Conservation (phyloP, 2,797 vertebrate species). For the Carduelis carduelis region DNA sequence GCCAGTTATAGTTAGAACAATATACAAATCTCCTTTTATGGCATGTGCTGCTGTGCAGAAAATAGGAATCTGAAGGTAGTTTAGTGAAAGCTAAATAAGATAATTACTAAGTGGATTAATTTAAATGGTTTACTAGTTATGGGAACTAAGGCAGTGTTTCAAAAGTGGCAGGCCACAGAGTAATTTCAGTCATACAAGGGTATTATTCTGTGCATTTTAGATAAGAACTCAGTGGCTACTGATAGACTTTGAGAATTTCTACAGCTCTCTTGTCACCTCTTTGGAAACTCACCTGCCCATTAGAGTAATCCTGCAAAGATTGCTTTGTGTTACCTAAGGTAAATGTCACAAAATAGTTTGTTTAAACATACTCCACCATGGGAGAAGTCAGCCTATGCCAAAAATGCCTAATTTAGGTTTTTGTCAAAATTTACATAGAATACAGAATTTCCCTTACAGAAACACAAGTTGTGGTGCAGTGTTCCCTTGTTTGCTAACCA, state of each 20-base stretch:
- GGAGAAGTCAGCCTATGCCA: background rate
- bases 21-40: background rate
- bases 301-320: background rate
- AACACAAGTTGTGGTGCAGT: background rate
- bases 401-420: background rate
- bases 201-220: background rate
- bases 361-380: background rate
- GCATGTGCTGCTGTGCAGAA: background rate
- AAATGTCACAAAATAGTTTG: background rate
- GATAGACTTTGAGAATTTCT: background rate
- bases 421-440: background rate
- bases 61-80: background rate
- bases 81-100: background rate
- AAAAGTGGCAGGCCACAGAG: background rate
- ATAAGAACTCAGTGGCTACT: background rate
- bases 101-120: background rate
- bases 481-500: background rate
- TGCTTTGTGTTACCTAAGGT: background rate
- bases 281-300: background rate
- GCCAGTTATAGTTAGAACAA: background rate
- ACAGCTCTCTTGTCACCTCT: background rate
- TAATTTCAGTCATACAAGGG: background rate
- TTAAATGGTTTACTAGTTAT: background rate
- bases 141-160: background rate
- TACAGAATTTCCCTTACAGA: background rate